phyloP scores from a whole-genome alignment of 2,888 invertebrate genomes.

The Odontomyia ornata region DNA sequence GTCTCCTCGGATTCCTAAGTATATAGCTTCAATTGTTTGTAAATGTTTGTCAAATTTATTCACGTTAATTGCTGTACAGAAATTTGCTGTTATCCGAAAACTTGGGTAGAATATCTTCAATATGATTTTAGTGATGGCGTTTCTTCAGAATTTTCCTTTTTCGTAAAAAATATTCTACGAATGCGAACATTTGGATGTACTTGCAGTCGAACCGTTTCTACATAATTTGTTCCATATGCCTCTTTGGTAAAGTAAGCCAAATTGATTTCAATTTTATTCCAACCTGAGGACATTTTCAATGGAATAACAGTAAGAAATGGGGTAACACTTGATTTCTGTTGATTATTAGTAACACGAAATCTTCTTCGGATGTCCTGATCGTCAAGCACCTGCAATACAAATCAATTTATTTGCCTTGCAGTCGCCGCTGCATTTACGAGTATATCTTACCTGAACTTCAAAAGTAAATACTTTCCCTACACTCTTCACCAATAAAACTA shows the following conservation, averaged over 20 bases:
- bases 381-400: constrained; percentile 16
- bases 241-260: constrained; percentile 28
- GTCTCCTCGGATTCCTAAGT: no score
- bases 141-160: constrained; percentile 4
- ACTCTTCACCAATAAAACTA: constrained; percentile 19
- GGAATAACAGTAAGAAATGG: constrained; percentile 24
- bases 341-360: constrained; percentile 25
- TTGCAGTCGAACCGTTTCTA: constrained; percentile 29
- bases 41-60: no score
- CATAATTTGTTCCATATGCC: constrained; percentile 34
- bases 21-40: no score
- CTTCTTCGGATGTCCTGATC: constrained; percentile 31
- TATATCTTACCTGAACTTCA: constrained; percentile 23
- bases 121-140: background rate
- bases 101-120: no score
- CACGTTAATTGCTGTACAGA: no score
- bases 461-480: constrained; percentile 8
- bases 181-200: constrained; percentile 31
- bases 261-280: constrained; percentile 35
- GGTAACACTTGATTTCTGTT: background rate
- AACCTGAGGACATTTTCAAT: constrained; percentile 10
- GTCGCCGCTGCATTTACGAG: constrained; percentile 7
- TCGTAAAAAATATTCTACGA: constrained; percentile 22
- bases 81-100: no score
- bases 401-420: background rate